Conservation (phyloP, 2,797 vertebrate species). For the Sebastes iracundus region DNA sequence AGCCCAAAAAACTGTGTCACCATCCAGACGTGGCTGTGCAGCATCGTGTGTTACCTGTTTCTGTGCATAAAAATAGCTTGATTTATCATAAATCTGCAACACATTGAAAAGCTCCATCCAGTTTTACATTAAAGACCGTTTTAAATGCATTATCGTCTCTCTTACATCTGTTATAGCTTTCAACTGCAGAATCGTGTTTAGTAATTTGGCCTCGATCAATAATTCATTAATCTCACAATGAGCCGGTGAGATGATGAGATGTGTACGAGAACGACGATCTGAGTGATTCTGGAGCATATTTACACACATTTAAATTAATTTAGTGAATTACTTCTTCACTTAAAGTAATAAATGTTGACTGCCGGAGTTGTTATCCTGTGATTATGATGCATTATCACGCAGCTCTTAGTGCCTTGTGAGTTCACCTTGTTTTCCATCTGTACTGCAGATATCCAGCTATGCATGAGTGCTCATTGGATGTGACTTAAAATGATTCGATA, state of each 20-base stretch:
- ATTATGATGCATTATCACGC: conserved; percentile 4
- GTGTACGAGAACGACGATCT: neutral
- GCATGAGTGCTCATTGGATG: neutral
- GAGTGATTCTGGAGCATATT: conserved; percentile 2
- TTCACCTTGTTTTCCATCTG: neutral
- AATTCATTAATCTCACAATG: conserved; percentile 1
- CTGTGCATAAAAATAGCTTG: neutral
- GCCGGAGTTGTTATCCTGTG: neutral
- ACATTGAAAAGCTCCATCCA: neutral
- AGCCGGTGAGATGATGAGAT: conserved; percentile 4
- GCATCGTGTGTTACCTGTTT: neutral
- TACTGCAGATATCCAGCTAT: neutral
- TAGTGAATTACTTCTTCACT: neutral
- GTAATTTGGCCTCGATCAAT: conserved; percentile 14
- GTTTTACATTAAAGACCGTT: neutral
- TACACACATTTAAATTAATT: neutral
- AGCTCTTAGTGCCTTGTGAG: neutral
- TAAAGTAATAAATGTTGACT: neutral
- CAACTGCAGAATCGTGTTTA: neutral
- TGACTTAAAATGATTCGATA: neutral
- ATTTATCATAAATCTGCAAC: conserved; percentile 15
- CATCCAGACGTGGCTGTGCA: conserved; percentile 13
- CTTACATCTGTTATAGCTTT: neutral
- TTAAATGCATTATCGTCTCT: neutral
- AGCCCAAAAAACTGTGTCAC: conserved; percentile 49